Evolutionary conservation across 2,797 vertebrate species (phyloP), one percentile per base, ranked within the genome.

Genomic region (Liparis tanakae): DNA sequence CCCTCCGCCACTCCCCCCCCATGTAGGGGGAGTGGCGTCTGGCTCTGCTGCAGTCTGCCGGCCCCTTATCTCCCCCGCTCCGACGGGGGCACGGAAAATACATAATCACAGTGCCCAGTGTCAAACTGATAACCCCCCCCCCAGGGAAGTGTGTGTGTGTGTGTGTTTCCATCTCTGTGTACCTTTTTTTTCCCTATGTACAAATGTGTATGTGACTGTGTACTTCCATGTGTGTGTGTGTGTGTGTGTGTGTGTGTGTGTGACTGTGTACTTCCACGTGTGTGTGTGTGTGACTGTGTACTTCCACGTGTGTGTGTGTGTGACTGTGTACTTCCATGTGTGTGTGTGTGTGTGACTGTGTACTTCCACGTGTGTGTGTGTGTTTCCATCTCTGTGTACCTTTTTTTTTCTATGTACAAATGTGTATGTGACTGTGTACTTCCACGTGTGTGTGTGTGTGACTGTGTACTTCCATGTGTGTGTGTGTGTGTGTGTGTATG

Each of bases 101-200:
- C 85, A 93, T 89, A 89, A 92, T 91, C 85, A 84, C 82, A 71
- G 83, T 82, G 84, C 83, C 87, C 89, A 87, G 87, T 91, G 88
- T 90, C 88, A 91, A 81, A 84, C 87, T 84, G 93, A 93, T 93
- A 92, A 93, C 91, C 92, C 78, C 82, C 50, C 65, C 69, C 79
- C 85, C 67, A 59, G 18, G 78, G 67, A 77, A 74, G 67, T 53
- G 6, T 2, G 50, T 6, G 5, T 14, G 48, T 51, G 48, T n/a
- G 50, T 53, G 8, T 13, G 39, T 63, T 36, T 53, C 10, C 44
- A 7, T 78, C 18, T 70, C 3, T 7, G 39, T 41, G 12, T 41
- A 41, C 39, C 39, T 53, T 9, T 41, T 53, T 4, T 55, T 55
- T 46, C 50, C 56, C 2, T 63, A 56, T 50, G 70, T 75, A 60